phyloP scores from a whole-genome alignment of 2,888 invertebrate genomes.

The Bembecia ichneumoniformis region DNA sequence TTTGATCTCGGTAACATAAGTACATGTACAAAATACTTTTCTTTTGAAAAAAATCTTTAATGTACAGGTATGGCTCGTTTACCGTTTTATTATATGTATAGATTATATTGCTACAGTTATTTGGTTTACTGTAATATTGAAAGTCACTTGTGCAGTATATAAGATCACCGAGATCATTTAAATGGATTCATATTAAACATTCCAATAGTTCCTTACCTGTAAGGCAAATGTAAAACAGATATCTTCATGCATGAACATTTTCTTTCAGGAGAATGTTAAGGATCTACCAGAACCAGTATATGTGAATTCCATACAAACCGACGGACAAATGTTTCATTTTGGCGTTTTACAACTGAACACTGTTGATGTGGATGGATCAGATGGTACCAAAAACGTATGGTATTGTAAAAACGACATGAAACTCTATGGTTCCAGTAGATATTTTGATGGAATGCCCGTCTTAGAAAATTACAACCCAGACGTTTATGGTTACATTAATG shows the following conservation, averaged over 20 bases:
- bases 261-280: conserved; percentile 70
- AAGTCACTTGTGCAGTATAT: no score
- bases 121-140: no score
- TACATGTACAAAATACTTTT: no score
- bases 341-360: conserved; percentile 89
- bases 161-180: no score
- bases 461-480: conserved; percentile 83
- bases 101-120: no score
- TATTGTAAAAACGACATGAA: conserved; percentile 78
- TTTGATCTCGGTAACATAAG: no score
- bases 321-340: conserved; percentile 84
- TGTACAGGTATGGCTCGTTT: no score
- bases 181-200: no score
- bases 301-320: conserved; percentile 86
- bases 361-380: conserved; percentile 73
- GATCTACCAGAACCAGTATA: conserved; percentile 83
- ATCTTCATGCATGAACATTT: conserved; percentile 2
- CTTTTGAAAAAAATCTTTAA: no score
- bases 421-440: conserved; percentile 77
- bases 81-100: no score
- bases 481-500: conserved; percentile 82
- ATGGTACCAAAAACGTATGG: conserved; percentile 82
- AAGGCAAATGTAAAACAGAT: no score
- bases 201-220: no score
- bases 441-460: conserved; percentile 75